Conservation (phyloP, 2,888 invertebrate species). For the Acleris holmiana region DNA sequence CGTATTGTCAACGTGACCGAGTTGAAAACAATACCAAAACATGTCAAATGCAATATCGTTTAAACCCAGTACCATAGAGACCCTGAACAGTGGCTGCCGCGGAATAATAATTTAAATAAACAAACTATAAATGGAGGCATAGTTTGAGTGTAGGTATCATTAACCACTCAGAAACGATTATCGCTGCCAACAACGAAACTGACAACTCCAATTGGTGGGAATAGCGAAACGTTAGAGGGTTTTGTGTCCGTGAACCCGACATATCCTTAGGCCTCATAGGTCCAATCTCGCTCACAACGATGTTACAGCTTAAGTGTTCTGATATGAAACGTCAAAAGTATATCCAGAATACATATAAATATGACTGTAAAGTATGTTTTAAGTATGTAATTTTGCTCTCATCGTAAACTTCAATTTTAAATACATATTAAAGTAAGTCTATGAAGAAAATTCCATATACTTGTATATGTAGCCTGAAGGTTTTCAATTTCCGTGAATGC, state of each 20-base stretch:
- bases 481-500: too few relatives aligned
- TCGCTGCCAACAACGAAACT: slow-evolving; percentile 23
- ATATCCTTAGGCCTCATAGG: background rate
- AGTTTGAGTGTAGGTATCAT: slow-evolving; percentile 15
- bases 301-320: background rate
- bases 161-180: slow-evolving; percentile 25
- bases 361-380: too few relatives aligned
- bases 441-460: too few relatives aligned
- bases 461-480: too few relatives aligned
- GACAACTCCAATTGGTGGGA: slow-evolving; percentile 25
- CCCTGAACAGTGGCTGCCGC: background rate
- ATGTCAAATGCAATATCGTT: too few relatives aligned
- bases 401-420: too few relatives aligned
- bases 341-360: too few relatives aligned
- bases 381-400: too few relatives aligned
- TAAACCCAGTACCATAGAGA: too few relatives aligned
- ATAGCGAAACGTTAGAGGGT: slow-evolving; percentile 1
- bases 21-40: too few relatives aligned
- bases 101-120: background rate
- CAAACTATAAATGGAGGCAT: slow-evolving; percentile 1
- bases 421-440: too few relatives aligned
- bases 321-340: background rate
- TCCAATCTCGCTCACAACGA: background rate
- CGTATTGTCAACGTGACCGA: too few relatives aligned
- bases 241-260: slow-evolving; percentile 7